Percentiles rank a stretch among this genome's conserved stretches.
Evolutionary conservation across 1,140 invertebrate genomes (phyloP).

Genomic region (Tetragnatha versicolor): DNA sequence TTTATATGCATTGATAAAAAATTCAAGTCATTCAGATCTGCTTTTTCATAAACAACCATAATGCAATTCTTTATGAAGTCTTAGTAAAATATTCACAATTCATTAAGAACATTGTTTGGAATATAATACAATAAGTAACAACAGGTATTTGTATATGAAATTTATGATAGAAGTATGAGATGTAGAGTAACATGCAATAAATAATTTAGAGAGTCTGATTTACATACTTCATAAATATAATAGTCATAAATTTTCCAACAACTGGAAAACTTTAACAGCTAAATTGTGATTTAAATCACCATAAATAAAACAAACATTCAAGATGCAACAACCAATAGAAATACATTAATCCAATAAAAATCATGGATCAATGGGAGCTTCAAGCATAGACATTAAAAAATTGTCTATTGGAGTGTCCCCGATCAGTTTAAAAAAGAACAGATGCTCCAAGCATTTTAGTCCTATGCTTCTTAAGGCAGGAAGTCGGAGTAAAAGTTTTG

Average conservation of each 20-base stretch:
- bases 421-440: constrained; percentile 93
- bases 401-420: constrained; percentile 66
- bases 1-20: not conserved
- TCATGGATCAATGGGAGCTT: constrained; percentile 64
- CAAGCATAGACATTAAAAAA: constrained; percentile 71
- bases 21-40: not conserved
- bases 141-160: not conserved
- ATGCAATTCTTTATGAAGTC: not conserved
- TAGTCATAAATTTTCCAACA: not conserved
- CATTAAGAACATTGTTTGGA: not conserved
- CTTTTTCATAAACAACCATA: not conserved
- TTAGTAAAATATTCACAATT: not conserved
- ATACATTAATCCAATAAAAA: not conserved
- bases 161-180: not conserved
- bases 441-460: constrained; percentile 92
- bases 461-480: constrained; percentile 94
- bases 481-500: constrained; percentile 88
- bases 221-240: not conserved
- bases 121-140: not conserved
- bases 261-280: not conserved
- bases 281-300: not conserved
- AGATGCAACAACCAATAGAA: not conserved
- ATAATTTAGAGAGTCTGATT: not conserved
- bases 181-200: not conserved
- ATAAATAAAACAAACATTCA: constrained; percentile 1